phyloP scores from a whole-genome alignment of 2,888 invertebrate genomes.

The Hydropsyche betteni region DNA sequence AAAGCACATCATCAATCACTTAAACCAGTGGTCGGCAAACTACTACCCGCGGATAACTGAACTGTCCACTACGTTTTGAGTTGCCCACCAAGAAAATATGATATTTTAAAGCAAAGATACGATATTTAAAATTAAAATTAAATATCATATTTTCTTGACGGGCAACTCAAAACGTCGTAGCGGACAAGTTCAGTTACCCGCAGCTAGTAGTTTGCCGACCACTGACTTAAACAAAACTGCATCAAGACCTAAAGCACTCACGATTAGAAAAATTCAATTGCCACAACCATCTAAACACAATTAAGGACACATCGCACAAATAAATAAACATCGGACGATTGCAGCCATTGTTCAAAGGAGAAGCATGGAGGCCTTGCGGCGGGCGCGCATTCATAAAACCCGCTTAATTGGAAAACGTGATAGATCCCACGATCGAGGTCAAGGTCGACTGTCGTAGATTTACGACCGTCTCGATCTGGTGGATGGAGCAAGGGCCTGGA shows the following conservation, averaged over 20 bases:
- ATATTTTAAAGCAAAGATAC: no score
- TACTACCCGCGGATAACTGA: no score
- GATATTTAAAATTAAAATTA: no score
- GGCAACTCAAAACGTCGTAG: no score
- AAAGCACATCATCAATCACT: no score
- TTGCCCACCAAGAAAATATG: no score
- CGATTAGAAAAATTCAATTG: not conserved
- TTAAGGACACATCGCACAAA: not conserved
- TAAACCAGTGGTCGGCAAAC: no score
- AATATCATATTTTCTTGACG: no score
- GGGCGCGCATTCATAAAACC: conserved; percentile 10
- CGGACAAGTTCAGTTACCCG: no score
- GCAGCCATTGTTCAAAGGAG: conserved; percentile 23
- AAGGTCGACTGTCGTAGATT: conserved; percentile 7
- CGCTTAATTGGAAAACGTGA: conserved; percentile 29
- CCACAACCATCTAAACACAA: not conserved
- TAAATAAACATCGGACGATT: not conserved
- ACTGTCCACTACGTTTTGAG: no score
- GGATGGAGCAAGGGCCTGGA: no score
- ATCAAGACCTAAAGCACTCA: conserved; percentile 6
- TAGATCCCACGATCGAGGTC: conserved; percentile 29
- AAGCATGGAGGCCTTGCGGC: not conserved
- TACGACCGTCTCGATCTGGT: not conserved
- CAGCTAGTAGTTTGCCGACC: no score
- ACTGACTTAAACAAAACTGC: not conserved